Evolutionary conservation across 1,140 invertebrate genomes (phyloP).

Genomic region (Drosophila bifasciata): DNA sequence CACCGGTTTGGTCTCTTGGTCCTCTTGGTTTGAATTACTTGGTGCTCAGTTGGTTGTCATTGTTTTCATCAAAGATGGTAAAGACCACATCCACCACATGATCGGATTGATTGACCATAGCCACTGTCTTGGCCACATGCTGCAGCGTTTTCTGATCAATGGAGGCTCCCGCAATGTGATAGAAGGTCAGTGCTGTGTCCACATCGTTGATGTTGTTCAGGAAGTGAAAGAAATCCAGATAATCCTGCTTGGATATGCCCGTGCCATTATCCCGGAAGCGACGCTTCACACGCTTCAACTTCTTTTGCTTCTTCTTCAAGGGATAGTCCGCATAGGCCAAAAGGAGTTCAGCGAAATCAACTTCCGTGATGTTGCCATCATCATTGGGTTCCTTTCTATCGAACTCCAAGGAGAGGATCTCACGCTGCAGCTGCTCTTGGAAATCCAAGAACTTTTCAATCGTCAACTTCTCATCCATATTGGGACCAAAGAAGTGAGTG

Average conservation of each 20-base stretch:
- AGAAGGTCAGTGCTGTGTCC: slow-evolving; percentile 98
- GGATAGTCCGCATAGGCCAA: slow-evolving; percentile 98
- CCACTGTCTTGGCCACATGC: slow-evolving; percentile 98
- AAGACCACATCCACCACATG: slow-evolving; percentile 99
- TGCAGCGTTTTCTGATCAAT: slow-evolving; percentile 98
- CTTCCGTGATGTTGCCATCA: slow-evolving; percentile 94
- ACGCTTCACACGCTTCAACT: slow-evolving; percentile 97
- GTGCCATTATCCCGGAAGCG: slow-evolving; percentile 91
- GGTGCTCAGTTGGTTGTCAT: slow-evolving; percentile 99
- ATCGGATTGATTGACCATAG: slow-evolving; percentile 95
- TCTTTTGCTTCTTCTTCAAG: slow-evolving; percentile 95
- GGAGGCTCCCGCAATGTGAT: slow-evolving; percentile 98
- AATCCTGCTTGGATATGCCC: slow-evolving; percentile 92
- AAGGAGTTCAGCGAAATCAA: slow-evolving; percentile 97
- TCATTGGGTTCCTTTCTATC: slow-evolving; percentile 93
- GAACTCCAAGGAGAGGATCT: slow-evolving; percentile 98
- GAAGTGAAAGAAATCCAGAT: slow-evolving; percentile 96
- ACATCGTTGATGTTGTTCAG: slow-evolving; percentile 98
- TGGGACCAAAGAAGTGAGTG: slow-evolving; percentile 96
- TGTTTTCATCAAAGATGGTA: slow-evolving; percentile 99
- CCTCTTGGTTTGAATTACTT: slow-evolving; percentile 97
- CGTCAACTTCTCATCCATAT: slow-evolving; percentile 94
- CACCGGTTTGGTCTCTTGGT: slow-evolving; percentile 90
- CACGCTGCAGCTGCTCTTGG: slow-evolving; percentile 96
- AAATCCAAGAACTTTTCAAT: slow-evolving; percentile 98